Conservation (phyloP, 2,113 vertebrate genomes). For the Anser cygnoides region DNA sequence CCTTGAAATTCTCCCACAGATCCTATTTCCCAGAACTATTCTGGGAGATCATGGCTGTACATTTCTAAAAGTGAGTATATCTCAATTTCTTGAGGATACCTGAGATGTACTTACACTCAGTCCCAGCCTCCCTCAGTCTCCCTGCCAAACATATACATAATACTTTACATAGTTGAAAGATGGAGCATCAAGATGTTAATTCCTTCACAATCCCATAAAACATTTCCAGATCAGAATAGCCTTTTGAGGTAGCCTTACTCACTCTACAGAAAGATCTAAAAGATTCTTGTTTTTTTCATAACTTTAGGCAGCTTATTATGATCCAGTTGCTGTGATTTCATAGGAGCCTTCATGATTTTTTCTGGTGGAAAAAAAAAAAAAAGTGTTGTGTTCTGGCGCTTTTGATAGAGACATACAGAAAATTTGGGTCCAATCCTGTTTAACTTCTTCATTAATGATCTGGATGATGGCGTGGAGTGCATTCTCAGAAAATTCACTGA, state of each 20-base stretch:
- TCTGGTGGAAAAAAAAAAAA: neutral
- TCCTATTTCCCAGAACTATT: accelerated
- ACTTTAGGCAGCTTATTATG: neutral
- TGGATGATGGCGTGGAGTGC: neutral
- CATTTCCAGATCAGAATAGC: neutral
- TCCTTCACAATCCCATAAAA: neutral
- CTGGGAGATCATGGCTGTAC: accelerated
- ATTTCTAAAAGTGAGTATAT: neutral
- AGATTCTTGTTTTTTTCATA: neutral
- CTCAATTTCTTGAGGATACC: neutral
- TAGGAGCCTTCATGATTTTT: neutral
- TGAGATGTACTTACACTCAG: neutral
- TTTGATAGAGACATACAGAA: neutral
- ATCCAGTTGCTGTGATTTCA: neutral
- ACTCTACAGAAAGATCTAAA: neutral
- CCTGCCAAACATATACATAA: neutral
- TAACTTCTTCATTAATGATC: neutral
- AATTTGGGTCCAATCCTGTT: neutral
- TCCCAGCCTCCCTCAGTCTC: too few species aligned
- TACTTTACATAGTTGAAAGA: neutral
- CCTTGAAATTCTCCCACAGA: neutral
- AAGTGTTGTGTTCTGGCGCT: accelerated
- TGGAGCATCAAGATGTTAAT: neutral
- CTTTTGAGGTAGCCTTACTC: neutral
- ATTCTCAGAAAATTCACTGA: neutral